These are phyloP conservation scores for Cuculus canorus DNA, from an alignment of 2,797 vertebrate genomes.

Conservation along the genomic window DNA sequence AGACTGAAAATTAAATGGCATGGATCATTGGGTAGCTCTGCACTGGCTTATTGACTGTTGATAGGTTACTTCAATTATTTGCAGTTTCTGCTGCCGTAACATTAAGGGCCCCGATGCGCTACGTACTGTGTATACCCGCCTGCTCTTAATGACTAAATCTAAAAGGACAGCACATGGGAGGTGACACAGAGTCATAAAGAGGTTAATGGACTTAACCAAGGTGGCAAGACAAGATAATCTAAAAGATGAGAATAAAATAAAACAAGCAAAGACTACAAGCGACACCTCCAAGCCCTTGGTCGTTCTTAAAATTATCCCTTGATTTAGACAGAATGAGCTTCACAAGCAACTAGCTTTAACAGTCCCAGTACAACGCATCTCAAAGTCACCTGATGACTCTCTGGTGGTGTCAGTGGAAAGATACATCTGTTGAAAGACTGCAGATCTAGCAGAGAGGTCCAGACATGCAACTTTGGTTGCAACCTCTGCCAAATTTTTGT, in stretches of 20 bases:
- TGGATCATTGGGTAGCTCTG: slow-evolving; percentile 28
- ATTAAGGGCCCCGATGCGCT: not conserved
- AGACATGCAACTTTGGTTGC: not conserved
- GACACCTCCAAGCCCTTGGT: not conserved
- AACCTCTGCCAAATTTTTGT: not conserved
- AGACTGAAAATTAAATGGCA: slow-evolving; percentile 55
- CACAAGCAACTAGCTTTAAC: not conserved
- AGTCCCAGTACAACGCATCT: not conserved
- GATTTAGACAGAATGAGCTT: slow-evolving; percentile 37
- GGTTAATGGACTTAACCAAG: slow-evolving; percentile 58
- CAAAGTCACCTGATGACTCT: not conserved
- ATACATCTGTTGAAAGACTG: not conserved
- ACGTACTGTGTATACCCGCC: not conserved
- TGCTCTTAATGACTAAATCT: slow-evolving; percentile 13
- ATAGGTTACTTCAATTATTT: slow-evolving; percentile 47
- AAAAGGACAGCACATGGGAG: slow-evolving; percentile 41
- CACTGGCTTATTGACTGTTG: slow-evolving; percentile 21
- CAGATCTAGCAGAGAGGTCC: not conserved
- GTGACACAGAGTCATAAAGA: slow-evolving; percentile 36
- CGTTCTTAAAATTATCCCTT: not conserved
- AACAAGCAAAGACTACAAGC: slow-evolving; percentile 22
- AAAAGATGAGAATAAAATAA: slow-evolving; percentile 11
- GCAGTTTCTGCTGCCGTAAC: not conserved
- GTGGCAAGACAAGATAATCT: slow-evolving; percentile 30
- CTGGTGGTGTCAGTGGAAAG: not conserved